Evolutionary conservation across 1,140 invertebrate species (phyloP).

Genomic region (Glossosoma conforme): DNA sequence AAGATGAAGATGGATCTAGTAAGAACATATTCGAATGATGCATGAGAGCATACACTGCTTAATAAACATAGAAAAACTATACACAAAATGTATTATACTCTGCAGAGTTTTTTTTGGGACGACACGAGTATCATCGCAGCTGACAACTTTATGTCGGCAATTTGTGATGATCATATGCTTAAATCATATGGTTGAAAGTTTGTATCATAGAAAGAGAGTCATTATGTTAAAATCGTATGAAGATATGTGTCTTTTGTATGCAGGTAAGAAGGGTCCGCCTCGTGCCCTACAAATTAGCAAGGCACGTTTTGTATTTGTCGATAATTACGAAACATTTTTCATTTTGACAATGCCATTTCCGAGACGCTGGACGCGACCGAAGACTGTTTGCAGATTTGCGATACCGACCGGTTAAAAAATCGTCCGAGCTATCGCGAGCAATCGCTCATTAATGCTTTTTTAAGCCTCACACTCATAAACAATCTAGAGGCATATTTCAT

Average conservation of each 20-base stretch:
- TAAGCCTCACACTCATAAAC: too few species aligned
- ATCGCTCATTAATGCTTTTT: neutral
- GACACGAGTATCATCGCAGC: too few species aligned
- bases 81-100: too few species aligned
- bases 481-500: too few species aligned
- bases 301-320: slow-evolving; percentile 23
- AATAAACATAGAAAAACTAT: too few species aligned
- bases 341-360: slow-evolving; percentile 30
- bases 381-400: slow-evolving; percentile 1
- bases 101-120: too few species aligned
- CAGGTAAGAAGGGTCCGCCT: neutral
- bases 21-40: too few species aligned
- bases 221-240: neutral
- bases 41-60: too few species aligned
- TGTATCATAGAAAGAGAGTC: neutral
- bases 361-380: slow-evolving; percentile 1
- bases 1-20: too few species aligned
- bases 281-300: slow-evolving; percentile 23
- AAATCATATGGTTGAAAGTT: too few species aligned
- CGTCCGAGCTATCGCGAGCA: neutral
- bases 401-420: neutral
- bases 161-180: too few species aligned
- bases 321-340: slow-evolving; percentile 28
- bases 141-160: too few species aligned
- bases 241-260: neutral